phyloP scores from a whole-genome alignment of 53 echinoderm and acorn worm species.

The Hippasteria phrygiana region DNA sequence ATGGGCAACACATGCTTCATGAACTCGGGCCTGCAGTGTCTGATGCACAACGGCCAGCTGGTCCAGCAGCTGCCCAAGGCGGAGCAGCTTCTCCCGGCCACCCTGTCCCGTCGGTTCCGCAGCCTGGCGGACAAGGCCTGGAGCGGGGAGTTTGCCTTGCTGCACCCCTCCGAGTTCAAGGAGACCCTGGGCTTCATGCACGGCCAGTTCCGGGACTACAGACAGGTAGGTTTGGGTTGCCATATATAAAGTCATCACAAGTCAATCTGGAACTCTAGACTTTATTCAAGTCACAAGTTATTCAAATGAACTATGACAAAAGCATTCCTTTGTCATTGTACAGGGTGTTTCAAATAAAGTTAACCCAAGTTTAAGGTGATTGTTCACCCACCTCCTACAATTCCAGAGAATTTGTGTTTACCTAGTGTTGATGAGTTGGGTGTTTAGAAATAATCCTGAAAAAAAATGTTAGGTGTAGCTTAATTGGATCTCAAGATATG shows the following conservation, averaged over 20 bases:
- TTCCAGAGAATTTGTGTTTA: no score
- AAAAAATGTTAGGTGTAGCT: no score
- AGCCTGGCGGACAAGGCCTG: slow-evolving; percentile 83
- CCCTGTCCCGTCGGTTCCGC: slow-evolving; percentile 76
- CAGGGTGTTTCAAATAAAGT: no score
- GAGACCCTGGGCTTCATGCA: slow-evolving; percentile 89
- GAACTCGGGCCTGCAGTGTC: slow-evolving; percentile 99
- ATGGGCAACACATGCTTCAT: slow-evolving; percentile 99
- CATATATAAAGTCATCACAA: background rate
- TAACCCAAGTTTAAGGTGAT: no score
- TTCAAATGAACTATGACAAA: background rate
- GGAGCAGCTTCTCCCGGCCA: slow-evolving; percentile 73
- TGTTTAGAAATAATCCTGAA: no score
- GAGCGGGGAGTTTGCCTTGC: slow-evolving; percentile 84
- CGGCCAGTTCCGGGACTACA: slow-evolving; percentile 91
- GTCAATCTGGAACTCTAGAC: no score
- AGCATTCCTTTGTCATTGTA: no score
- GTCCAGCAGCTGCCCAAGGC: slow-evolving; percentile 73
- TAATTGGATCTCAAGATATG: no score
- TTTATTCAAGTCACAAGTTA: background rate
- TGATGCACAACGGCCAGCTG: slow-evolving; percentile 83
- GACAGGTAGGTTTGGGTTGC: slow-evolving; percentile 73
- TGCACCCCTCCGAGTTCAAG: slow-evolving; percentile 88
- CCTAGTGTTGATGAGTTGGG: no score
- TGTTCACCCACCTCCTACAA: no score